These are phyloP conservation scores for Macroglossus sobrinus DNA, from an alignment of 2,113 vertebrate genomes.

Conservation along the genomic window DNA sequence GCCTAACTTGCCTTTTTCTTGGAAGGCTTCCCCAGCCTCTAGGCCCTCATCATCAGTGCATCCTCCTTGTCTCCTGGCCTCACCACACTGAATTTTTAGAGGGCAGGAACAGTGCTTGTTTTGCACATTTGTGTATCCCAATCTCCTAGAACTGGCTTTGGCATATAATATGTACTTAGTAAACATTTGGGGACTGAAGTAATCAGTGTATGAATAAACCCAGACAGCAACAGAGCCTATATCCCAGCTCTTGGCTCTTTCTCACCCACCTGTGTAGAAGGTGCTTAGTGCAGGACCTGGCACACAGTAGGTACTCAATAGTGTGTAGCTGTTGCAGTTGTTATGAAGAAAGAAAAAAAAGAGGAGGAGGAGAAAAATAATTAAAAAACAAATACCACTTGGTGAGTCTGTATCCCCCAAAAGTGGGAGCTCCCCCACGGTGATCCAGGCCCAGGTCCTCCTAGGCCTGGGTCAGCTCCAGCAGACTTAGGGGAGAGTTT, in stretches of 20 bases:
- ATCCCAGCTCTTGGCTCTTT: neutral
- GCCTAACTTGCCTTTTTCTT: neutral
- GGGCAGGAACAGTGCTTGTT: neutral
- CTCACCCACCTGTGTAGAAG: neutral
- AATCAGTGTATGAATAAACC: neutral
- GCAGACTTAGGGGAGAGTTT: neutral
- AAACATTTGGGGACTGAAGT: conserved; percentile 35
- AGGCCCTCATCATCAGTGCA: neutral
- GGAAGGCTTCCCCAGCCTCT: neutral
- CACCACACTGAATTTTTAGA: neutral
- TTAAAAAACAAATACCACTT: neutral
- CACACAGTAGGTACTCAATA: neutral
- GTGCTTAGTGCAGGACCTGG: neutral
- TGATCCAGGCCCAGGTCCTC: neutral
- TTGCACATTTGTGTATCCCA: neutral
- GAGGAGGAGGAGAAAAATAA: neutral
- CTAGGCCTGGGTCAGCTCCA: neutral
- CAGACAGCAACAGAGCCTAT: neutral
- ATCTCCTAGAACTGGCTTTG: neutral
- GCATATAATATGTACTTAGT: neutral
- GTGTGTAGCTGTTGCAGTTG: neutral
- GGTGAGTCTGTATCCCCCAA: neutral
- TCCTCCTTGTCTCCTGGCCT: neutral
- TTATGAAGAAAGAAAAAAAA: neutral
- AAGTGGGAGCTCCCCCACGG: neutral